Base-by-base conservation (phyloP, 2,113 vertebrate species). In the Bos javanicus region DNA sequence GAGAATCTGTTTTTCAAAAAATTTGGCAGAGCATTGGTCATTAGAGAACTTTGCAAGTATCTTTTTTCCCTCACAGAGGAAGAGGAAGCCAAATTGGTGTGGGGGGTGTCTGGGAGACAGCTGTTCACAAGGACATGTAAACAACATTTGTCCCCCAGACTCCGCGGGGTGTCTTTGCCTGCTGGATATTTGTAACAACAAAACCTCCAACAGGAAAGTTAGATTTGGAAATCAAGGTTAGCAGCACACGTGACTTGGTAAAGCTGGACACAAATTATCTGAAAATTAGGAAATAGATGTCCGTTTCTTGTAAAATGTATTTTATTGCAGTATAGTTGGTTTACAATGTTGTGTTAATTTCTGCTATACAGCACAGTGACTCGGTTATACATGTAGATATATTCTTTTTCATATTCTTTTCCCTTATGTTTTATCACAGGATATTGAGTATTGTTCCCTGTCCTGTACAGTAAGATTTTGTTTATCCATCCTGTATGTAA, bases 121-220 rank as follows among this genome's bases (percentile, higher is more conserved):
- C 96, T 97, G 97, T 89, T 93, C 86, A 56, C 78, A 60, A 59
- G 78, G 82, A 95, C 50, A 36, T 80, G 91, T 93, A 97, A 97
- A 98, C 67, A 97, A 43, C 82, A 43, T 89, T 95, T 97, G 97
- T 94, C 50, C 91, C 84, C n/a, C 30, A 50, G 12, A 78, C 88
- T n/a, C 97, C 6, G 50, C 36, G 82, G 96, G 96, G 78, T 39
- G 21, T 85, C 82, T 62, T 83, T 46, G 86, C 96, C 89, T 97
- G 91, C 96, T 89, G 91, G 48, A 83, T 57, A 23, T 95, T 92
- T 89, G 82, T 90, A 91, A 96, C 87, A 96, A 93, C 91, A 91
- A 95, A 89, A 13, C 56, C 71, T 94, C 95, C 93, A 82, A 56
- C 30, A 74, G 71, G 43, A 74, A 96, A 86, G 80, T 71, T 83